Evolutionary conservation across 2,797 vertebrate genomes (phyloP), one percentile per base, ranked within the genome.

Genomic region (Cryptoprocta ferox): DNA sequence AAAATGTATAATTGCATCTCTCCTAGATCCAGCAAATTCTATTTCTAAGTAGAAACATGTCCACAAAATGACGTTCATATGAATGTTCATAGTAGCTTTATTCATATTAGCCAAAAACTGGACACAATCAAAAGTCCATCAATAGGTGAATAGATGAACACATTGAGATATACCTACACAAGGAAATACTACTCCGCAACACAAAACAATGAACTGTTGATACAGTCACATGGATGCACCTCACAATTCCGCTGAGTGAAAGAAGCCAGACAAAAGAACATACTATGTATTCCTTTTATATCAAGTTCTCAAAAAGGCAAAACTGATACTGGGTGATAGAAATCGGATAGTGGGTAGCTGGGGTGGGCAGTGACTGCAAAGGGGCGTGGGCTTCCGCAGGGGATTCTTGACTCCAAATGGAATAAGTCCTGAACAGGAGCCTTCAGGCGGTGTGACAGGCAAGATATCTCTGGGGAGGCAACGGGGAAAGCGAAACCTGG

Each of bases 291-390:
- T 80, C 39, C 50, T 70, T 78, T 81, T 76, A 56, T 15, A 53
- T 5, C 14, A 93, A 87, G 19, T 92, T 94, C 32, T 93, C 48
- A 39, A 93, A 32, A 12, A 92, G 71, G 78, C 56, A 80, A 42
- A 68, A 50, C 30, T 5, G 48, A 21, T 24, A n/a, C 2, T 11
- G 24, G 24, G 59, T 73, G 21, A 37, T 42, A 35, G 30, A 75
- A 92, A 92, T 61, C 35, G 68, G 42, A 18, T 42, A 24, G 32
- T 13, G 3, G 15, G 75, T 61, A 80, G 79, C 48, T 88, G 30
- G 53, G 16, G 9, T 66, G 63, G n/a, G 6, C 28, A n/a, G 32
- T 71, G 70, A 89, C 56, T 42, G 11, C 14, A 61, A 32, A 61
- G 13, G 5, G 24, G 30, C 73, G 32, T 24, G 19, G 24, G 35